phyloP scores from a whole-genome alignment of 2,797 vertebrate species.

The Simalia tracyae region DNA sequence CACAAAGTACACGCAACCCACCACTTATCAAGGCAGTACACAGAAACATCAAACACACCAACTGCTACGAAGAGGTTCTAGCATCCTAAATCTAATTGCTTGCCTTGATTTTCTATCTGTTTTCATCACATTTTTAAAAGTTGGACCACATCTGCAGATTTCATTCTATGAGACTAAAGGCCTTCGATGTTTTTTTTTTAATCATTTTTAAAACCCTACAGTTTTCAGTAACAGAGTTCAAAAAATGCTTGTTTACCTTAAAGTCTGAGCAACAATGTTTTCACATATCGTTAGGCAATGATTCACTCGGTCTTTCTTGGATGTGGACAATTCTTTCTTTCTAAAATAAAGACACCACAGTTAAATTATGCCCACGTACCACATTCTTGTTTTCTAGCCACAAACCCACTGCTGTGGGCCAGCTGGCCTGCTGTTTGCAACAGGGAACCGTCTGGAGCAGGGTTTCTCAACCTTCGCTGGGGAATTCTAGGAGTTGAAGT shows the following conservation, averaged over 20 bases:
- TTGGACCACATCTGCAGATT: not conserved
- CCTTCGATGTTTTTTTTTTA: not conserved
- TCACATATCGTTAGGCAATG: constrained; percentile 98
- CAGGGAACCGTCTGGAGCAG: not conserved
- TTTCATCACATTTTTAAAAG: not conserved
- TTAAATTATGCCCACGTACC: not conserved
- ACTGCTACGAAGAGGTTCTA: too few relatives aligned
- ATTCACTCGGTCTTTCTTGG: constrained; percentile 95
- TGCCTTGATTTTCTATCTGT: not conserved
- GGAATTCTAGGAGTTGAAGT: too few relatives aligned
- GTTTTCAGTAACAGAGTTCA: not conserved
- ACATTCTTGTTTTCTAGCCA: not conserved
- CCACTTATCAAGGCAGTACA: too few relatives aligned
- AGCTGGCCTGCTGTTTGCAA: not conserved
- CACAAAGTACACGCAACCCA: too few relatives aligned
- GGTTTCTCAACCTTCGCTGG: too few relatives aligned
- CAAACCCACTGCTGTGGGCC: not conserved
- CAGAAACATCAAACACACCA: too few relatives aligned
- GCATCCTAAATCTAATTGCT: not conserved
- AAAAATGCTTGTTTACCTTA: constrained; percentile 80
- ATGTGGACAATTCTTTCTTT: constrained; percentile 94
- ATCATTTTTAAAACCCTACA: not conserved
- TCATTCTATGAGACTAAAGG: not conserved
- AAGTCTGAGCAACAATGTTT: constrained; percentile 94
- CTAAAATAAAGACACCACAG: constrained; percentile 68